A percentile compares a stretch with the other conserved stretches of the same genome.
Conservation (phyloP, 2,888 invertebrate species). For the Brenthis ino region DNA sequence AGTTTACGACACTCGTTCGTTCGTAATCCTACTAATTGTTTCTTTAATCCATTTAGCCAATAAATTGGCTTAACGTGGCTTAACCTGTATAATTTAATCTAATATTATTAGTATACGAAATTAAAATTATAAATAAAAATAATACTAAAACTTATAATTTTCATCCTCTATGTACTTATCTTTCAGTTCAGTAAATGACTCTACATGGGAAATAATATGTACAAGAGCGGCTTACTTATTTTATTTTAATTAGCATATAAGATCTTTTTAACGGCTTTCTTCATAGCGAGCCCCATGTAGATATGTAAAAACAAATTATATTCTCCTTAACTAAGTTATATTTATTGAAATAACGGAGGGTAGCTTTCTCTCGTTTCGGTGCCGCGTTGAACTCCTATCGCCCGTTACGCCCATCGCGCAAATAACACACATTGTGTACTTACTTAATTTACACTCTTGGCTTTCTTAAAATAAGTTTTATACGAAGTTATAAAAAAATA, state of each 20-base stretch:
- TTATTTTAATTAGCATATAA: no score
- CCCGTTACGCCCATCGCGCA: constrained; percentile 46
- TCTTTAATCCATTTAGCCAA: constrained; percentile 5
- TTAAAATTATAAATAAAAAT: no score
- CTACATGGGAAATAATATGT: no score
- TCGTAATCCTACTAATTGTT: background rate
- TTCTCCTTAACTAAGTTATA: background rate
- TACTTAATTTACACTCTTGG: constrained; percentile 45
- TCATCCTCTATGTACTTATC: no score
- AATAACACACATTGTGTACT: constrained; percentile 43
- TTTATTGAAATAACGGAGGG: constrained; percentile 49
- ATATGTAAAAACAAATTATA: background rate
- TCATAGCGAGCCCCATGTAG: no score
- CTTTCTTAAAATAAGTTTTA: constrained; percentile 40
- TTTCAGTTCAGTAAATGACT: no score
- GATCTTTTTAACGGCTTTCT: no score
- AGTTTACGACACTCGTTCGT: background rate
- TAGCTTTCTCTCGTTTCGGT: constrained; percentile 71
- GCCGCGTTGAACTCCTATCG: constrained; percentile 54
- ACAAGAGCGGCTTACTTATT: no score
- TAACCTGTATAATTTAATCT: constrained; percentile 22
- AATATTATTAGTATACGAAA: background rate
- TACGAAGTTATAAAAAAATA: constrained; percentile 6
- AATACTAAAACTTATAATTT: no score
- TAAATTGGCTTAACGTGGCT: constrained; percentile 27